Base-by-base conservation (phyloP, 1,140 invertebrate species). In the Helicoverpa armigera region DNA sequence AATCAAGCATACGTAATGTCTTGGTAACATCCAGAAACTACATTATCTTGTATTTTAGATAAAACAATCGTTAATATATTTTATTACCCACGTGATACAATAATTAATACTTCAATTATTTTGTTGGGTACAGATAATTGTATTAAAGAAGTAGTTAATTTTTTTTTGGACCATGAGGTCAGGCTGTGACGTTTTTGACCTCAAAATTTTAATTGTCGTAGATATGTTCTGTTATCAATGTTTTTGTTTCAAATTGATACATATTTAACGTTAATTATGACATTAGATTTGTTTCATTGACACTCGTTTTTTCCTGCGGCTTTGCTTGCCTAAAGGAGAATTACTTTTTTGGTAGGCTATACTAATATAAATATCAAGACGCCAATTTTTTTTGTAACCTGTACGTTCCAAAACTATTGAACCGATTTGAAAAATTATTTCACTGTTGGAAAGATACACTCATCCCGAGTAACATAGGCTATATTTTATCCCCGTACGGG, bases 71-170 rank as follows among this genome's bases (percentile, higher is more conserved):
- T 60, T 12, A 60, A 60, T 29, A 60, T 10, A 67, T 50, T 67
- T 67, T 48, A 18, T 67, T 11, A 50, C 63, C 18, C 35, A 48
- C 63, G 48, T 48, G 63, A 50, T 50, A 43, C 16, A 43, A 35
- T 50, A 67, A 67, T 67, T 67, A 67, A 67, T 67, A 50, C 63
- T 67, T 67, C 43, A 48, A 67, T 50, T 67, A 67, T 67, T 67
- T 67, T 18, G n/a, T 50, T 67, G 16, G 16, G 3, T 13, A 48
- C 4, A 67, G 35, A 67, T 67, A 50, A 50, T 48, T 14, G 9
- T 43, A 43, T 43, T 43, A 43, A 43, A 43, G 35, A 43, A 43
- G 35, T 43, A 43, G 35, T 43, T 43, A 48, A 67, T 48, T 67
- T 67, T 50, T 67, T 50, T 50, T 67, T 18, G 11, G 50, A 10